Conservation (phyloP, 2,113 vertebrate species). For the Chaenogobius annularis region DNA sequence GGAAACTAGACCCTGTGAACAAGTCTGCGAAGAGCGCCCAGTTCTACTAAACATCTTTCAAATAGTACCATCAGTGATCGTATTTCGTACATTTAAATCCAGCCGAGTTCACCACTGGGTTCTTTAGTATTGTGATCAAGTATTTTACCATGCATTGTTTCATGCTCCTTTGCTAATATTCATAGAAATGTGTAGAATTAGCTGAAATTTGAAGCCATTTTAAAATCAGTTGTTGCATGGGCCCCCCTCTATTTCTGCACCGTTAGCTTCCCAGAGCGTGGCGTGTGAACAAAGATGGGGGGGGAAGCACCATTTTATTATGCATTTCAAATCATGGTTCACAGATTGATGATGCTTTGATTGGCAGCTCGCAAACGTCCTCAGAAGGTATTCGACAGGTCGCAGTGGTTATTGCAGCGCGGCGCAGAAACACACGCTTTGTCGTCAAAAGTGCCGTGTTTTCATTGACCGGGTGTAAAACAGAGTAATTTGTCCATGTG, state of each 20-base stretch:
- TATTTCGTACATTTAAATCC: background rate
- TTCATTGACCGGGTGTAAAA: slow-evolving; percentile 39
- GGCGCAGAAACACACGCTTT: too few species aligned
- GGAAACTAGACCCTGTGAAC: background rate
- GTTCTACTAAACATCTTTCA: background rate
- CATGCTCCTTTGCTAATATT: background rate
- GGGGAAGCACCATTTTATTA: background rate
- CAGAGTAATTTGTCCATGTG: slow-evolving; percentile 57
- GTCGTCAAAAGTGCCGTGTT: background rate
- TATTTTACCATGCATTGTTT: too few species aligned
- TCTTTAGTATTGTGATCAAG: background rate
- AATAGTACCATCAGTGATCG: too few species aligned
- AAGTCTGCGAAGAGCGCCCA: background rate
- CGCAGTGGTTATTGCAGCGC: background rate
- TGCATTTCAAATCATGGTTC: background rate
- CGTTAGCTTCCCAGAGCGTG: background rate
- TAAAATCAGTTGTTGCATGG: background rate
- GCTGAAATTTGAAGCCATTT: background rate
- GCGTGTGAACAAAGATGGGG: background rate
- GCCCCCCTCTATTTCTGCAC: background rate
- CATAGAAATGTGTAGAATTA: background rate
- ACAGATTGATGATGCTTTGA: background rate
- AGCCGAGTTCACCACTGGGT: background rate
- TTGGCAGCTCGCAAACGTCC: background rate
- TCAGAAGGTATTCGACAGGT: background rate